Conservation (phyloP, 2,888 invertebrate genomes). For the Hyalella azteca region DNA sequence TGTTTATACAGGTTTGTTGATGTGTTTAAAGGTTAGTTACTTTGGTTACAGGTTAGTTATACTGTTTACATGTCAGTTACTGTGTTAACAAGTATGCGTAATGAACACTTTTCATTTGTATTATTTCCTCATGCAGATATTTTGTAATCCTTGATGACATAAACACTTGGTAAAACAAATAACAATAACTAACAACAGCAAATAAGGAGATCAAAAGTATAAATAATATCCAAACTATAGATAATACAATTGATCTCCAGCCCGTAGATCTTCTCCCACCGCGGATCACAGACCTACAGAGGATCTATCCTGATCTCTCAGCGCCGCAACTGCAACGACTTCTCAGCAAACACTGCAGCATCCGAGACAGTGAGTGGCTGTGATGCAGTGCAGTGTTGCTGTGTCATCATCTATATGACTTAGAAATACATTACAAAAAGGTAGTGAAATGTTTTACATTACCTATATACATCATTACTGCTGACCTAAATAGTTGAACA, state of each 20-base stretch:
- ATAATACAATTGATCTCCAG: background rate
- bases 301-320: slow-evolving; percentile 13
- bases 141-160: background rate
- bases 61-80: background rate
- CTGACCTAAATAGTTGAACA: too few species aligned
- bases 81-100: background rate
- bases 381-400: too few species aligned
- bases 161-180: background rate
- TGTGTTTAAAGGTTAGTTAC: too few species aligned
- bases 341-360: background rate
- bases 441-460: too few species aligned
- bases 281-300: background rate
- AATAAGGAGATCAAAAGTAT: background rate
- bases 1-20: too few species aligned
- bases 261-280: slow-evolving; percentile 9
- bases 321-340: background rate
- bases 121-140: background rate
- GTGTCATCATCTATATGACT: too few species aligned
- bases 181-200: background rate
- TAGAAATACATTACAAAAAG: too few species aligned
- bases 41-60: too few species aligned
- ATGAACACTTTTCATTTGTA: background rate
- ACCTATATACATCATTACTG: too few species aligned
- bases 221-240: background rate
- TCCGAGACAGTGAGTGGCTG: slow-evolving; percentile 1